Evolutionary conservation across 2,113 vertebrate genomes (phyloP).

Genomic region (Turnix velox): DNA sequence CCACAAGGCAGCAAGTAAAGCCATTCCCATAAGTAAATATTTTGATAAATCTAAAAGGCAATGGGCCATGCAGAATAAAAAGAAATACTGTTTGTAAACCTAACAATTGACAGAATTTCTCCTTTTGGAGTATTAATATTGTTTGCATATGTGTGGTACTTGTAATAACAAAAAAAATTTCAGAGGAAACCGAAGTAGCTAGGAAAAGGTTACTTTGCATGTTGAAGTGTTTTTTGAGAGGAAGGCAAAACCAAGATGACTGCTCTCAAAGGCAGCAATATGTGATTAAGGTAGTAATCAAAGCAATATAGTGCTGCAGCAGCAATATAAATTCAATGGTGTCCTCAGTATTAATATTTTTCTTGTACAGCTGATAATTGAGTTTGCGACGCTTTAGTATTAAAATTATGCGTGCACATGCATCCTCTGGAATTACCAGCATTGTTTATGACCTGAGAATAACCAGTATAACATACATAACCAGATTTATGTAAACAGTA

Average conservation of each 20-base stretch:
- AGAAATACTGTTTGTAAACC: neutral
- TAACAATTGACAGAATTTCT: neutral
- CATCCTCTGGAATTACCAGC: neutral
- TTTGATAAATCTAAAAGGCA: slow-evolving; percentile 27
- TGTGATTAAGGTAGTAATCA: neutral
- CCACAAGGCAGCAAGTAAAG: slow-evolving; percentile 1
- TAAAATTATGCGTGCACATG: neutral
- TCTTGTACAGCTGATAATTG: neutral
- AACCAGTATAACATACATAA: neutral
- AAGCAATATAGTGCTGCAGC: neutral
- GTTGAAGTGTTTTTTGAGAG: neutral
- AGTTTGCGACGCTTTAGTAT: neutral
- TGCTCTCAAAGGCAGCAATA: neutral
- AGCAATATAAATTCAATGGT: neutral
- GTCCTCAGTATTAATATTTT: neutral
- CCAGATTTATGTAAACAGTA: fast-evolving
- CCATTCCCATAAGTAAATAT: slow-evolving; percentile 33
- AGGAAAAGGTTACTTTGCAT: neutral
- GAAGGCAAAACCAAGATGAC: neutral
- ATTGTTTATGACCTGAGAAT: neutral
- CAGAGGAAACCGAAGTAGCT: neutral
- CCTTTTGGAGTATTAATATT: neutral
- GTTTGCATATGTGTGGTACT: neutral
- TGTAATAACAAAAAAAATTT: neutral
- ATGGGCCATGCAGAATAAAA: neutral